A percentile compares a stretch with the other conserved stretches of the same genome.
These are phyloP conservation scores for Pherbina coryleti DNA, from an alignment of 2,888 invertebrate species.

Conservation along the genomic window DNA sequence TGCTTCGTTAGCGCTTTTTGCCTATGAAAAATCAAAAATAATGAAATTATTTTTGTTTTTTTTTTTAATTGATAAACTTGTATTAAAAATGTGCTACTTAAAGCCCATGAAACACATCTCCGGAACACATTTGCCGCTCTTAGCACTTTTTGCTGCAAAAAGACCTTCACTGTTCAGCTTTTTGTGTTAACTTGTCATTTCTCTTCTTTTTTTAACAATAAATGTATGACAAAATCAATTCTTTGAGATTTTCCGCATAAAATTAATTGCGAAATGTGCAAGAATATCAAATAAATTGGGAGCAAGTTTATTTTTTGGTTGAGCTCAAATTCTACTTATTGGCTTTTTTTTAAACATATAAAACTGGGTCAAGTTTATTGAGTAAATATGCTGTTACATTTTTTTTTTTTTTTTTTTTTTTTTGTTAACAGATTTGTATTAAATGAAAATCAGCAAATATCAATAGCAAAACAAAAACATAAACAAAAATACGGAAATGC, in stretches of 20 bases:
- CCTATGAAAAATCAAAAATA: no score
- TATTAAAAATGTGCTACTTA: no score
- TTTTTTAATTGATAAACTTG: no score
- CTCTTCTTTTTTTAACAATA: no score
- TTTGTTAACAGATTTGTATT: not conserved
- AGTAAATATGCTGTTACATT: not conserved
- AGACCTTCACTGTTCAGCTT: no score
- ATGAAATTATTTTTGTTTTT: no score
- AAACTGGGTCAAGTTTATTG: constrained; percentile 29
- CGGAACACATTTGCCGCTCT: no score
- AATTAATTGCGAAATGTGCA: not conserved
- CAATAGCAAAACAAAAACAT: constrained; percentile 32
- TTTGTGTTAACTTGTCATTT: no score
- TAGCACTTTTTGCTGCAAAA: no score
- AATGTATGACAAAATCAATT: no score
- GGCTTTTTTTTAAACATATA: not conserved
- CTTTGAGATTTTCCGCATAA: not conserved
- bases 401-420: not conserved
- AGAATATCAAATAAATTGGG: constrained; percentile 4
- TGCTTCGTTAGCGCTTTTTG: no score
- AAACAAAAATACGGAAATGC: constrained; percentile 29
- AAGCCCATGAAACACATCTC: no score
- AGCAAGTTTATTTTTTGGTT: constrained; percentile 14
- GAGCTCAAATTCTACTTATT: constrained; percentile 23
- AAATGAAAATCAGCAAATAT: constrained; percentile 30